Conservation (phyloP, 2,888 invertebrate species). For the Mythimna albipuncta region DNA sequence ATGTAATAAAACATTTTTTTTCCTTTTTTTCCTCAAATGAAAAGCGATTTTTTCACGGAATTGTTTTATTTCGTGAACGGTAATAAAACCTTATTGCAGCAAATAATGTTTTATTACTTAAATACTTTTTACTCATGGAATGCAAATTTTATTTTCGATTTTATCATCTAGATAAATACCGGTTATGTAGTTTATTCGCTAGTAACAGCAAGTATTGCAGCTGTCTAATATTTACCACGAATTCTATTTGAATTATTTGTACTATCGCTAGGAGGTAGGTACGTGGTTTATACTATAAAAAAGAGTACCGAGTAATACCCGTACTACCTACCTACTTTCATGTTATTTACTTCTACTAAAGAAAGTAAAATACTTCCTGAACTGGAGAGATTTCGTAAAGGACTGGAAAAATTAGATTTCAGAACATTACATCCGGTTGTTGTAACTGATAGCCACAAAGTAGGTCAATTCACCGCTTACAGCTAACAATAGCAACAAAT, state of each 20-base stretch:
- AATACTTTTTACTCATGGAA: constrained; percentile 50
- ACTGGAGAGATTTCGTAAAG: neutral
- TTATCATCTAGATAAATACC: constrained; percentile 38
- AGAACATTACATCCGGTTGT: neutral
- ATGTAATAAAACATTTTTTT: neutral
- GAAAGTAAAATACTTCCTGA: neutral
- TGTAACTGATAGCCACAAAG: neutral
- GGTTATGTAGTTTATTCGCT: constrained; percentile 19
- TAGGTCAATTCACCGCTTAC: neutral
- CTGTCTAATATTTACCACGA: neutral
- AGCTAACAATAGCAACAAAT: neutral
- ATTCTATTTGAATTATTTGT: constrained; percentile 2
- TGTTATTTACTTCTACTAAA: too few species aligned
- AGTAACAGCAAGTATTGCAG: constrained; percentile 1
- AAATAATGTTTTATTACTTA: constrained; percentile 53
- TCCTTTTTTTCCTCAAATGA: constrained; percentile 15
- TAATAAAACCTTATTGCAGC: constrained; percentile 25
- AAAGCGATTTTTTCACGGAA: constrained; percentile 14
- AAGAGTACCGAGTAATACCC: too few species aligned
- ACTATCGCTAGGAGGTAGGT: constrained; percentile 10
- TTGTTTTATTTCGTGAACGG: neutral
- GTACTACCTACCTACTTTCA: too few species aligned
- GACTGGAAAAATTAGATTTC: neutral
- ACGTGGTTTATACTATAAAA: neutral
- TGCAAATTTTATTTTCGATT: constrained; percentile 57